phyloP scores from a whole-genome alignment of 2,113 vertebrate species.

The Barnardius zonarius region DNA sequence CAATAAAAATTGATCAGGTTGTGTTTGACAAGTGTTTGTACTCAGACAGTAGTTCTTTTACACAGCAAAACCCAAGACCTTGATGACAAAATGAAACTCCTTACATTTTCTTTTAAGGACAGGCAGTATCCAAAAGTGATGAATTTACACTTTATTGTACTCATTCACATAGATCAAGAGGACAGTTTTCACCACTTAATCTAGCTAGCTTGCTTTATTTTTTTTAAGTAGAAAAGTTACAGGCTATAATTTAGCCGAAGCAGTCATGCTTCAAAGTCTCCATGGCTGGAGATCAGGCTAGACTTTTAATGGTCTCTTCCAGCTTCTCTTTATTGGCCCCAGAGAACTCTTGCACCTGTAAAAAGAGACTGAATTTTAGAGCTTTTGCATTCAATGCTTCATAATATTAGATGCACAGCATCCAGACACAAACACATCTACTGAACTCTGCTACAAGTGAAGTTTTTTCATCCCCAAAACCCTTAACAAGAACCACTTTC shows the following conservation, averaged over 20 bases:
- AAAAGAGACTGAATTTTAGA: conserved; percentile 10
- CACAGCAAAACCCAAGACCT: not conserved
- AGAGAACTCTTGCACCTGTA: conserved; percentile 79
- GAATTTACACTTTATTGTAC: conserved; percentile 72
- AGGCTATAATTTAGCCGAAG: conserved; percentile 52
- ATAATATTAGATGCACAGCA: not conserved
- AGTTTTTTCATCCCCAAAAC: not conserved
- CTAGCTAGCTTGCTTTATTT: conserved; percentile 31
- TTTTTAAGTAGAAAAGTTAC: conserved; percentile 70
- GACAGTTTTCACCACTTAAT: conserved; percentile 6
- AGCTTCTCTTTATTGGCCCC: conserved; percentile 80
- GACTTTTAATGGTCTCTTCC: conserved; percentile 74
- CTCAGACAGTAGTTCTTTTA: not conserved
- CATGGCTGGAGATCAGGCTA: conserved; percentile 44
- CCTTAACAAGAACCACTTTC: not conserved
- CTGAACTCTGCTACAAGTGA: not conserved
- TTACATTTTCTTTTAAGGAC: not conserved
- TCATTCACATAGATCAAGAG: conserved; percentile 57
- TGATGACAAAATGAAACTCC: not conserved
- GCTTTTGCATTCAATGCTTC: not conserved
- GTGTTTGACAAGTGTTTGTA: not conserved
- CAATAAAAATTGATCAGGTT: not conserved
- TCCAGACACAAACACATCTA: not conserved
- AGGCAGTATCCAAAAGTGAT: not conserved
- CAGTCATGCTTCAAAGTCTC: conserved; percentile 9